Evolutionary conservation across 2,888 invertebrate species (phyloP).

Genomic region (Maniola hyperantus): DNA sequence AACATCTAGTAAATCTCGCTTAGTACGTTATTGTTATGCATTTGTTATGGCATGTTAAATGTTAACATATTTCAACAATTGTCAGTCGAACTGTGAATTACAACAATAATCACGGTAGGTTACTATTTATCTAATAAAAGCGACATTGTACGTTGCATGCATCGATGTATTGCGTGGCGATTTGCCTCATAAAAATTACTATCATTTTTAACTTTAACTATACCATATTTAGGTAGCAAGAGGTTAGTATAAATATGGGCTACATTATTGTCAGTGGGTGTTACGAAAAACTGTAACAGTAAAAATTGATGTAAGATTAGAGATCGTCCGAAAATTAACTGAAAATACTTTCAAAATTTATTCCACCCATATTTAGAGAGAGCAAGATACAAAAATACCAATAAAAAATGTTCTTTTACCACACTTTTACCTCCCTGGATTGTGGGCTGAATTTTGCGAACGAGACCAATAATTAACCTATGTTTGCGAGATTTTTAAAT

Average conservation of each 20-base stretch:
- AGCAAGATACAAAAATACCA: too few relatives aligned
- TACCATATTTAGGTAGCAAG: constrained; percentile 27
- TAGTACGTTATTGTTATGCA: too few relatives aligned
- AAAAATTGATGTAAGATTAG: not conserved
- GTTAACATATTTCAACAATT: not conserved
- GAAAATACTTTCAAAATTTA: too few relatives aligned
- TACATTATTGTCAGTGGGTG: not conserved
- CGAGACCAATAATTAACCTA: too few relatives aligned
- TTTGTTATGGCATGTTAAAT: not conserved
- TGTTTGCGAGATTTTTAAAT: too few relatives aligned
- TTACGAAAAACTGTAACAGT: not conserved
- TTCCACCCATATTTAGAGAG: too few relatives aligned
- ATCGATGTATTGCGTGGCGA: too few relatives aligned
- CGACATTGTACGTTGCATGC: constrained; percentile 22
- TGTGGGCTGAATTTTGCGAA: too few relatives aligned
- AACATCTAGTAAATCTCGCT: not conserved
- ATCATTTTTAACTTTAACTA: constrained; percentile 26
- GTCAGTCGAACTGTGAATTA: constrained; percentile 6
- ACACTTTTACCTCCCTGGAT: too few relatives aligned
- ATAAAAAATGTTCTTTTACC: too few relatives aligned
- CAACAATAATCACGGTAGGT: constrained; percentile 18
- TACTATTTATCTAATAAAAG: constrained; percentile 17
- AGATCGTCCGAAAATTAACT: not conserved
- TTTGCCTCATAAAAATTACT: constrained; percentile 25
- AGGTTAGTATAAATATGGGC: constrained; percentile 17